A percentile compares a stretch with the other conserved stretches of the same genome.
These are phyloP conservation scores for Gryon sp. DNA, from an alignment of 1,140 invertebrate genomes.

Conservation along the genomic window DNA sequence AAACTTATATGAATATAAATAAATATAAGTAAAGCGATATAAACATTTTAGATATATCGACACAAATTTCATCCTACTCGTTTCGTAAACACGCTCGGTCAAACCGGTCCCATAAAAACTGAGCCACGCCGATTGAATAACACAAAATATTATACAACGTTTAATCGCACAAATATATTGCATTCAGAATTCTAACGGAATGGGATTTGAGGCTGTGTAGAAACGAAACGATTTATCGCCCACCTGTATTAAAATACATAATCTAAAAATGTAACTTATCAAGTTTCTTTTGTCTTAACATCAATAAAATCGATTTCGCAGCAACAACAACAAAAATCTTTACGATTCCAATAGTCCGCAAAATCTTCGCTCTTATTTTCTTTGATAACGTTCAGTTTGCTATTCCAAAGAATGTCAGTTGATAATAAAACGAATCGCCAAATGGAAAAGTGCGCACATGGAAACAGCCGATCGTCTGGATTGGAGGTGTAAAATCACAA, in stretches of 20 bases:
- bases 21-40: too few species aligned
- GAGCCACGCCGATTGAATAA: slow-evolving; percentile 58
- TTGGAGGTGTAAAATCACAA: slow-evolving; percentile 63
- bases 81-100: slow-evolving; percentile 53
- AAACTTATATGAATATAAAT: too few species aligned
- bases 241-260: slow-evolving; percentile 54
- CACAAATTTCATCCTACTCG: slow-evolving; percentile 54
- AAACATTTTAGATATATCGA: slow-evolving; percentile 25
- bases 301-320: slow-evolving; percentile 33
- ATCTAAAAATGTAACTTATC: slow-evolving; percentile 35
- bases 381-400: too few species aligned
- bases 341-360: not conserved
- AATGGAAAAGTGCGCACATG: slow-evolving; percentile 40
- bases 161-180: slow-evolving; percentile 58
- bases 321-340: slow-evolving; percentile 43
- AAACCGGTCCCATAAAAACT: slow-evolving; percentile 63
- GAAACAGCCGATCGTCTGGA: slow-evolving; percentile 48
- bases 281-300: slow-evolving; percentile 35
- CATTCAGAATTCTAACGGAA: slow-evolving; percentile 56
- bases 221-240: slow-evolving; percentile 53
- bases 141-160: slow-evolving; percentile 60
- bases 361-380: too few species aligned
- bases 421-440: slow-evolving; percentile 52
- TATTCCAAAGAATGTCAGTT: slow-evolving; percentile 39
- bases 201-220: slow-evolving; percentile 40